Percentiles rank a stretch among this genome's conserved stretches.
Evolutionary conservation across 2,113 vertebrate species (phyloP).

Genomic region (Mus pahari): DNA sequence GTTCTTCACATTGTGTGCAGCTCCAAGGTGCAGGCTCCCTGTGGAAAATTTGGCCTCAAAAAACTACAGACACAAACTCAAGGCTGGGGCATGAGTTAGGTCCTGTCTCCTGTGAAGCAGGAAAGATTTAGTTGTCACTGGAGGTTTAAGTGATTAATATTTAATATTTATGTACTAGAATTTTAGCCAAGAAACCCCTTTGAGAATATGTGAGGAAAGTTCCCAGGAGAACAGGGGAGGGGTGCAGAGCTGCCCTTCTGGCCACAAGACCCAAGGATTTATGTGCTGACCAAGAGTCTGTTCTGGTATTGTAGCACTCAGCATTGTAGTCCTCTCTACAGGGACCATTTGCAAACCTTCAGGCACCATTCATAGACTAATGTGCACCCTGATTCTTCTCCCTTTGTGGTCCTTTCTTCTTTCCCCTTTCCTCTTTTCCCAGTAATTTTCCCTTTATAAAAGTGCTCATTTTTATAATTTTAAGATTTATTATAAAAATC

Average conservation of each 20-base stretch:
- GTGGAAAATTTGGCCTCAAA: neutral
- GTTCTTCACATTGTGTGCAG: neutral
- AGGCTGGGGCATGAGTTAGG: neutral
- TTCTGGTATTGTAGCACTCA: accelerated
- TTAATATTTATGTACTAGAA: conserved; percentile 32
- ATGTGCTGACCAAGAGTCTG: neutral
- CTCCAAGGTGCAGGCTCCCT: neutral
- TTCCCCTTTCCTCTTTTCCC: neutral
- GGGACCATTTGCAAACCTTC: accelerated
- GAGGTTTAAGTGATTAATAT: conserved; percentile 59
- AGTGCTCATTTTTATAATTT: neutral
- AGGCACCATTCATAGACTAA: neutral
- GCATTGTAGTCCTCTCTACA: neutral
- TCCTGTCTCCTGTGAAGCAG: neutral
- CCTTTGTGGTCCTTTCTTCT: neutral
- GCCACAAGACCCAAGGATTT: neutral
- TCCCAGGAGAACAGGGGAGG: neutral
- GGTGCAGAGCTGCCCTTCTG: neutral
- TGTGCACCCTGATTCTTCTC: neutral
- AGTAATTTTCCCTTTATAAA: neutral
- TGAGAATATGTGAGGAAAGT: neutral
- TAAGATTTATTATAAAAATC: neutral
- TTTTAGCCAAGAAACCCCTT: conserved; percentile 32
- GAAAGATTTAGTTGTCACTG: neutral
- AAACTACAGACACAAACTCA: neutral